phyloP scores from a whole-genome alignment of 2,888 invertebrate genomes.

The Idaea biselata region DNA sequence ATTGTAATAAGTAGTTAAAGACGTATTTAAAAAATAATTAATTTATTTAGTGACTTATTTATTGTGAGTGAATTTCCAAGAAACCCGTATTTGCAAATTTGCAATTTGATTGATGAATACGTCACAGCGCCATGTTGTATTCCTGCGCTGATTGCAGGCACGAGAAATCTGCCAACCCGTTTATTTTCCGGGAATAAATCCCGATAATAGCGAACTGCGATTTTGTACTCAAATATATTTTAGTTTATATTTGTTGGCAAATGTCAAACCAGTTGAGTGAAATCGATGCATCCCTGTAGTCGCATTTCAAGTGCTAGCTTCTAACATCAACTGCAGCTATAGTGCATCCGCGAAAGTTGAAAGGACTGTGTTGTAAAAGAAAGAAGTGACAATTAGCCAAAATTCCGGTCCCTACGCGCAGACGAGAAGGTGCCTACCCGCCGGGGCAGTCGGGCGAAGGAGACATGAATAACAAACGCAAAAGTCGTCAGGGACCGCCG shows the following conservation, averaged over 20 bases:
- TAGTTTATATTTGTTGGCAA: slow-evolving; percentile 78
- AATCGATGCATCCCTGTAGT: slow-evolving; percentile 76
- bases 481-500: slow-evolving; percentile 89
- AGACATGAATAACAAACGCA: slow-evolving; percentile 91
- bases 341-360: slow-evolving; percentile 82
- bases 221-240: slow-evolving; percentile 79
- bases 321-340: slow-evolving; percentile 79
- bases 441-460: slow-evolving; percentile 83
- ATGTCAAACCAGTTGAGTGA: slow-evolving; percentile 73
- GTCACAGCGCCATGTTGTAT: slow-evolving; percentile 82
- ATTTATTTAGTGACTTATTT: slow-evolving; percentile 51
- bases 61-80: slow-evolving; percentile 40
- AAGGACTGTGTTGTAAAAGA: slow-evolving; percentile 81
- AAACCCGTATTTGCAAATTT: slow-evolving; percentile 57
- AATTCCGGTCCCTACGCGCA: slow-evolving; percentile 93
- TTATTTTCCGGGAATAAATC: slow-evolving; percentile 79
- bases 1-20: slow-evolving; percentile 48
- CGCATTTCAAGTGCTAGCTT: slow-evolving; percentile 75
- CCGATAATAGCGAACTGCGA: slow-evolving; percentile 76
- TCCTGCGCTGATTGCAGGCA: slow-evolving; percentile 81
- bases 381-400: slow-evolving; percentile 83
- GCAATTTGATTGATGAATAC: slow-evolving; percentile 75
- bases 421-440: slow-evolving; percentile 88
- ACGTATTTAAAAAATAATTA: slow-evolving; percentile 52
- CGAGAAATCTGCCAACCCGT: slow-evolving; percentile 81